phyloP scores from a whole-genome alignment of 2,797 vertebrate species.

The Pelochelys cantorii region DNA sequence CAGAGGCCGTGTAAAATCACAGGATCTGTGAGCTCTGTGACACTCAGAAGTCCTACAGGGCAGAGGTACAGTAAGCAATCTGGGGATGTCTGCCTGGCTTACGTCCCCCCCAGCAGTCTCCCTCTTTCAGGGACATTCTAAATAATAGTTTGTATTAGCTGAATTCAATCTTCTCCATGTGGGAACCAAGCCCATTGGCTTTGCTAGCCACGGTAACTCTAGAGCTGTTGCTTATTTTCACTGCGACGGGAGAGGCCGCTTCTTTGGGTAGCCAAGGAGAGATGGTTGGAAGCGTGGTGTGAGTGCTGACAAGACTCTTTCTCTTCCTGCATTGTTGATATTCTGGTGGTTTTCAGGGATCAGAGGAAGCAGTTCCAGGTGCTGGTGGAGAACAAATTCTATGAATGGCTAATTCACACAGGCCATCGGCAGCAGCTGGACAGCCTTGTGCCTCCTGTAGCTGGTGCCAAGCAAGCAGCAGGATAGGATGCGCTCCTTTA shows the following conservation, averaged over 20 bases:
- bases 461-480: slow-evolving; percentile 68
- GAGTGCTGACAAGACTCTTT: neutral
- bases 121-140: neutral
- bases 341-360: slow-evolving; percentile 81
- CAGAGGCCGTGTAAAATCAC: neutral
- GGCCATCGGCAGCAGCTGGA: slow-evolving; percentile 92
- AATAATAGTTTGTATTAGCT: neutral
- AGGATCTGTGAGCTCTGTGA: neutral
- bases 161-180: neutral
- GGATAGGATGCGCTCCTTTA: slow-evolving; percentile 8
- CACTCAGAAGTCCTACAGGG: neutral
- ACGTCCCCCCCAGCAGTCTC: rapidly evolving
- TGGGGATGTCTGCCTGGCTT: neutral
- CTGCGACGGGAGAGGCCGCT: neutral
- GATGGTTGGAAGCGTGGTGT: neutral
- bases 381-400: slow-evolving; percentile 93
- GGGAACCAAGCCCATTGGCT: neutral
- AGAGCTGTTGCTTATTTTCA: neutral
- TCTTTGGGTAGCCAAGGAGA: neutral
- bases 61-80: neutral
- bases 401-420: slow-evolving; percentile 90
- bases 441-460: slow-evolving; percentile 86
- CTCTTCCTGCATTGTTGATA: neutral
- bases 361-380: slow-evolving; percentile 90
- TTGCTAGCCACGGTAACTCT: neutral